phyloP scores from a whole-genome alignment of 2,888 invertebrate genomes.

The Trissolcus japonicus region DNA sequence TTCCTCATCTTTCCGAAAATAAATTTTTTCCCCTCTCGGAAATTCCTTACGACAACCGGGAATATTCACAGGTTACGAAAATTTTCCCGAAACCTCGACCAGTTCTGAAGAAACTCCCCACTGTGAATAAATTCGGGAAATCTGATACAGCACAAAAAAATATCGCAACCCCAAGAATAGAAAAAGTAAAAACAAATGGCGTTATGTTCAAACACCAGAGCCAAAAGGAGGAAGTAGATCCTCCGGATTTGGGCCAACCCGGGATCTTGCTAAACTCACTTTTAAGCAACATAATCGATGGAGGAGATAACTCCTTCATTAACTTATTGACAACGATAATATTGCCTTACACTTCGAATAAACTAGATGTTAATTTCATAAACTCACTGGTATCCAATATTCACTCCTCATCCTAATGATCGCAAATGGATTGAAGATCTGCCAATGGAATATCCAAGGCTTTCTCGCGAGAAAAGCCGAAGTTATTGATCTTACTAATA shows the following conservation, averaged over 20 bases:
- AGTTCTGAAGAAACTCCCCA: no score
- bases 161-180: no score
- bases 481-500: neutral
- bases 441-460: neutral
- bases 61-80: neutral
- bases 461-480: neutral
- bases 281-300: no score
- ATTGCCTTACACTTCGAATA: neutral
- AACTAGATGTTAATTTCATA: neutral
- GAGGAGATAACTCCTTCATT: neutral
- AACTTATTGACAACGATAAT: neutral
- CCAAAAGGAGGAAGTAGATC: no score
- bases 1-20: neutral
- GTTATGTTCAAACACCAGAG: no score
- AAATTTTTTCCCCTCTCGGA: neutral
- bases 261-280: no score
- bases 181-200: no score
- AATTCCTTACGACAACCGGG: neutral
- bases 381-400: neutral
- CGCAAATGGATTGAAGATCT: neutral
- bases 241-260: no score
- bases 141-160: no score
- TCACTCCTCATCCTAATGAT: neutral
- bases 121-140: no score
- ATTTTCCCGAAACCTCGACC: no score